Evolutionary conservation across 1,140 invertebrate species (phyloP), one percentile per base, ranked within the genome.

Genomic region (Caerostris darwini): DNA sequence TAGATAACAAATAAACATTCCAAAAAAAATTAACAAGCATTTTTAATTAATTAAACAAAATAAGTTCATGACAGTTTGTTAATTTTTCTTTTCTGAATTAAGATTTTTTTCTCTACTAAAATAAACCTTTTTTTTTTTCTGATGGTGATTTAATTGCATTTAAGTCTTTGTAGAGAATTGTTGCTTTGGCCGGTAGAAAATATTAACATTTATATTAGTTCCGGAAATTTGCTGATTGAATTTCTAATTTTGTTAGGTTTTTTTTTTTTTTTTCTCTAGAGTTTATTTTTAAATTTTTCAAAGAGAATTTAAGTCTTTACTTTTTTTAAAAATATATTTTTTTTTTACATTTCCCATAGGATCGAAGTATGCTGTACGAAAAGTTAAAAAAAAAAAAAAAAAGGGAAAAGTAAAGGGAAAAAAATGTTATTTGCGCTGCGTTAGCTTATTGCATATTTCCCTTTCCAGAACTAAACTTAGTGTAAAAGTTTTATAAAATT

Each of bases 201-300:
- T 87, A 87, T 87, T 87, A 87, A 87, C 85, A 87, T 87, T 87
- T 87, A 87, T 61, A 87, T 87, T 87, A 87, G 85, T 87, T 87
- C 50, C 54, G 12, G 85, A 87, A 87, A 64, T 64, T 61, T 87
- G 34, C 85, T 87, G 85, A 87, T 87, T 87, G 85, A 87, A 87
- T 61, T 7, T 59, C 17, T 87, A 87, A 87, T 61, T 61, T 61
- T 87, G 19, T 34, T 34, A 2, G 34, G n/a, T n/a, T n/a, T n/a
- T n/a, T n/a, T n/a, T 34, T 34, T 0, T 34, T 34, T 34, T 34
- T 34, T 34, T 34, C 34, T 34, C 34, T 34, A 1, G 34, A 34
- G 34, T 34, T 34, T 34, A 34, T 34, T 34, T 34, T 34, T 2
- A 34, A 34, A 34, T 34, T 34, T 34, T 34, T 34, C 2, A 34